Conservation (phyloP, 30 jellyfish, hydroid and myxozoan species). For the Aurelia sp. region DNA sequence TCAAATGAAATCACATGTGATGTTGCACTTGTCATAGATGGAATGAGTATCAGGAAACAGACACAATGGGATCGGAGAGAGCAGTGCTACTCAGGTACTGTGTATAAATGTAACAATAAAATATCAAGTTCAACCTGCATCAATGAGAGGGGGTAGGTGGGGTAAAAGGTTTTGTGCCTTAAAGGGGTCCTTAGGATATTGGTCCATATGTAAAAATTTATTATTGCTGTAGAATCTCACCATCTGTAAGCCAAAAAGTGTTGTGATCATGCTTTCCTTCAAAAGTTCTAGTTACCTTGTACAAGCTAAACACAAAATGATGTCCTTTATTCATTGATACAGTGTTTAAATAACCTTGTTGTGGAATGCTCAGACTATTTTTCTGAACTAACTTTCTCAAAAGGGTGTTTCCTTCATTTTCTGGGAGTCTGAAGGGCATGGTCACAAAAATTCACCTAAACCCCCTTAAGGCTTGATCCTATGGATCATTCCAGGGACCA, state of each 20-base stretch:
- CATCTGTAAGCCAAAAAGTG: neutral
- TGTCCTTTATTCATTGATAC: neutral
- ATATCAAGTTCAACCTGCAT: no score
- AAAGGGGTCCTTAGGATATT: conserved; percentile 6
- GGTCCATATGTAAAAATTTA: neutral
- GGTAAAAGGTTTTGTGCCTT: conserved; percentile 21
- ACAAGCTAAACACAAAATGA: neutral
- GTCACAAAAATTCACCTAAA: no score
- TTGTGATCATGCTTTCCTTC: neutral
- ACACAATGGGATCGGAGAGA: conserved; percentile 18
- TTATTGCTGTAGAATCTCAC: conserved; percentile 10
- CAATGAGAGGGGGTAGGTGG: conserved; percentile 5
- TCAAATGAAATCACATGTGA: conserved; percentile 9
- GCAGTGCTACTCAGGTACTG: no score
- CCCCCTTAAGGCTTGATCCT: no score
- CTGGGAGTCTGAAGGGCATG: no score
- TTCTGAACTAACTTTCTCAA: neutral
- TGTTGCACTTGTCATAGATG: conserved; percentile 31
- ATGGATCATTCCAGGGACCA: no score
- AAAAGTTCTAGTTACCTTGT: conserved; percentile 5
- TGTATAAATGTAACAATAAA: no score
- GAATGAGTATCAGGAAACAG: conserved; percentile 32
- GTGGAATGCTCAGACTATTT: conserved; percentile 1
- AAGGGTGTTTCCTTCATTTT: no score
- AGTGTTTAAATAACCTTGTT: conserved; percentile 7